phyloP scores from a whole-genome alignment of 2,888 invertebrate species.

The Tinea trinotella region DNA sequence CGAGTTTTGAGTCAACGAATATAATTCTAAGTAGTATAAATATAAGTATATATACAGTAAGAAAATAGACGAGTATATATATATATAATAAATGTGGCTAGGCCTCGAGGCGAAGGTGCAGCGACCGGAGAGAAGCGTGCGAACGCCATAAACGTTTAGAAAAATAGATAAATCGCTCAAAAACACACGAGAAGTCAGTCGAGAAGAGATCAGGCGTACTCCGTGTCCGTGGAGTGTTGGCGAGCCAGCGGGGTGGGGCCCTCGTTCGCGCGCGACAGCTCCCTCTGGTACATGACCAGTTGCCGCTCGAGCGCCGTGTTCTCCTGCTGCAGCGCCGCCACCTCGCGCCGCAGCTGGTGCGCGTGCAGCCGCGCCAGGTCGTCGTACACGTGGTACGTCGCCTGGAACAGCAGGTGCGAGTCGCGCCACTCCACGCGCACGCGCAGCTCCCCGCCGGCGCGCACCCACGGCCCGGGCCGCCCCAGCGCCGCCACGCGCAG shows the following conservation, averaged over 20 bases:
- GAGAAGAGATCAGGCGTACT: constrained; percentile 79
- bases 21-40: constrained; percentile 32
- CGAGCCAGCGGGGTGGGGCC: constrained; percentile 68
- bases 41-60: constrained; percentile 72
- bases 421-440: constrained; percentile 89
- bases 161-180: constrained; percentile 73
- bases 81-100: constrained; percentile 28
- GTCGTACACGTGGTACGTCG: constrained; percentile 87
- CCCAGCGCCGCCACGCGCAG: constrained; percentile 80
- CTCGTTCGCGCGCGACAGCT: constrained; percentile 61
- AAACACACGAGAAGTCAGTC: constrained; percentile 65
- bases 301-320: constrained; percentile 87
- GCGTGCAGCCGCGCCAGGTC: constrained; percentile 85
- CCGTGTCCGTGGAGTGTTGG: constrained; percentile 78
- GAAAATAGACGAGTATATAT: constrained; percentile 71
- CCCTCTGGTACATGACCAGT: constrained; percentile 86
- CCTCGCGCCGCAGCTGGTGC: constrained; percentile 88
- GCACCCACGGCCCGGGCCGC: constrained; percentile 79
- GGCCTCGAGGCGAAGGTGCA: constrained; percentile 13
- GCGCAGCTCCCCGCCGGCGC: constrained; percentile 77
- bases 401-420: constrained; percentile 84
- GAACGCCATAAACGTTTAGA: constrained; percentile 71
- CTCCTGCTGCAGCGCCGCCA: constrained; percentile 84
- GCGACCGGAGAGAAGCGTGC: constrained; percentile 65
- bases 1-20: constrained; percentile 69